These are phyloP conservation scores for Macrosteles quadrilineatus DNA, from an alignment of 1,140 invertebrate genomes.

Conservation along the genomic window DNA sequence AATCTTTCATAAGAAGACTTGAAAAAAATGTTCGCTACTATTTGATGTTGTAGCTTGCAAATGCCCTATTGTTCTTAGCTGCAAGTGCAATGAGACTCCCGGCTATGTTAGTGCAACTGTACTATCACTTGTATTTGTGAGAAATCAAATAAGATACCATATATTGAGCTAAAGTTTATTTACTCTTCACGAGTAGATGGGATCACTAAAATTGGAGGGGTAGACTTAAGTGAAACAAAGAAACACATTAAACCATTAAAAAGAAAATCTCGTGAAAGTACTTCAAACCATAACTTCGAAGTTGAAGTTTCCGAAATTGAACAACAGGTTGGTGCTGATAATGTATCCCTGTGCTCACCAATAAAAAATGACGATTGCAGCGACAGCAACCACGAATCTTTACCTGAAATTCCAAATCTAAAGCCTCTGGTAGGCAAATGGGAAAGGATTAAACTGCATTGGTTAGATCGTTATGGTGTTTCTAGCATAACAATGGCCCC, in stretches of 20 bases:
- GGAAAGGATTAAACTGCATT: slow-evolving; percentile 29
- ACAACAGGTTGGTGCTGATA: no score
- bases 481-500: background rate
- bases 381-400: background rate
- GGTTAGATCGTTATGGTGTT: slow-evolving; percentile 32
- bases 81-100: background rate
- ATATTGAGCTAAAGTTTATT: slow-evolving; percentile 9
- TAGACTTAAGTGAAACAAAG: no score
- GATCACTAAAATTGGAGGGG: background rate
- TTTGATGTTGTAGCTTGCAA: slow-evolving; percentile 4
- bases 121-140: no score
- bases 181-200: background rate
- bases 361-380: background rate
- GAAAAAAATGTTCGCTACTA: background rate
- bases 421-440: slow-evolving; percentile 27
- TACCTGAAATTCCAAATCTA: background rate
- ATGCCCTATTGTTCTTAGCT: background rate
- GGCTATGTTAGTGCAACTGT: background rate
- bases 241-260: background rate
- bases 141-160: slow-evolving; percentile 3
- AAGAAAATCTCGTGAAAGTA: background rate
- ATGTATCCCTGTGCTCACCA: background rate
- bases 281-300: background rate
- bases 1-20: background rate
- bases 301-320: background rate